Conservation (phyloP, 2,113 vertebrate genomes). For the Cynocephalus volans region DNA sequence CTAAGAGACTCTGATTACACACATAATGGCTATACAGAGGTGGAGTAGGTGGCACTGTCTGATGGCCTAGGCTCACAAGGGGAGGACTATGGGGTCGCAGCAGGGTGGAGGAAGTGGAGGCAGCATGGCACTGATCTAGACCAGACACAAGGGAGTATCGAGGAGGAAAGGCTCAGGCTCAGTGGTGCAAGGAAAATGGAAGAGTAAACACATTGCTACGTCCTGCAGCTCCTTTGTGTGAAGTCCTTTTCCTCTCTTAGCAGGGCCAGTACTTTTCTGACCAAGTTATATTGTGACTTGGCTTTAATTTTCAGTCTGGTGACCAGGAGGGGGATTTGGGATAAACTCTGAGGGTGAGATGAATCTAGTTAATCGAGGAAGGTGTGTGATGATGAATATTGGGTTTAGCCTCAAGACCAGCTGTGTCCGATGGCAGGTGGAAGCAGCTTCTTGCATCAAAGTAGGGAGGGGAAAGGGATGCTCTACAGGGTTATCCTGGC, state of each 20-base stretch:
- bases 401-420: background rate
- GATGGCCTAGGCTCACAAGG: background rate
- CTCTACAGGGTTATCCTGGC: too few relatives aligned
- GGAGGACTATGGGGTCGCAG: fast-evolving
- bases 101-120: too few relatives aligned
- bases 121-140: background rate
- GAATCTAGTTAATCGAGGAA: background rate
- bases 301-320: background rate
- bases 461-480: fast-evolving
- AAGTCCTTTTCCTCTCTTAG: background rate
- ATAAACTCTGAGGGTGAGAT: background rate
- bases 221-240: background rate
- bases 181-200: fast-evolving
- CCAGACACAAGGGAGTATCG: fast-evolving
- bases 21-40: fast-evolving
- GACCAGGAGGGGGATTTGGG: background rate
- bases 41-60: too few relatives aligned
- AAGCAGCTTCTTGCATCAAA: background rate
- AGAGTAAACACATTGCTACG: too few relatives aligned
- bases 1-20: fast-evolving
- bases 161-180: fast-evolving
- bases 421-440: background rate
- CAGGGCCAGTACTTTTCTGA: background rate
- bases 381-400: background rate
- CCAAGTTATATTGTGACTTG: background rate